Evolutionary conservation across 2,113 vertebrate genomes (phyloP).

Genomic region (Cryptotis parvus): DNA sequence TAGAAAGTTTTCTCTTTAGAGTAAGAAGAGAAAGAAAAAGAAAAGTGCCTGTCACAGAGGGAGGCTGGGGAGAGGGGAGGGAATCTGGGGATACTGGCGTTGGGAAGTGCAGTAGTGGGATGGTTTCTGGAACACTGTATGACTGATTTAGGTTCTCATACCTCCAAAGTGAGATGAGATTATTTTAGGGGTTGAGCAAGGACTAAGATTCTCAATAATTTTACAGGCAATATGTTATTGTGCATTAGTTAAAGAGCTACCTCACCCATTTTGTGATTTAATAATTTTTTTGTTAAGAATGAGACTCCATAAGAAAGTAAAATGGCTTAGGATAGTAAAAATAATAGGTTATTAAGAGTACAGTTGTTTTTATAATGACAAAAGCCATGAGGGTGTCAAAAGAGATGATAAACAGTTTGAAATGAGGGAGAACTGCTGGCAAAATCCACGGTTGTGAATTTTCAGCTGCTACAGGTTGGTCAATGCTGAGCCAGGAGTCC

Average conservation of each 20-base stretch:
- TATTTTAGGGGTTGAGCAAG: neutral
- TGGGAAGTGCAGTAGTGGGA: too few relatives aligned
- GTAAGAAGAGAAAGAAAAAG: too few relatives aligned
- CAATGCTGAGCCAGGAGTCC: neutral
- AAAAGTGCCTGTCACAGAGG: too few relatives aligned
- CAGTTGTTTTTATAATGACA: neutral
- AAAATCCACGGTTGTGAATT: neutral
- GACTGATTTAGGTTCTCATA: too few relatives aligned
- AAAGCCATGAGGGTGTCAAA: conserved; percentile 8
- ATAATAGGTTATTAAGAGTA: neutral
- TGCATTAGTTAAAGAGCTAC: neutral
- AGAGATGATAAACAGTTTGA: neutral
- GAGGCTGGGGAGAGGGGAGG: too few relatives aligned
- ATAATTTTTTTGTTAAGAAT: conserved; percentile 4
- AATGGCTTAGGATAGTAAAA: neutral
- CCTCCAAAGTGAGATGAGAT: neutral
- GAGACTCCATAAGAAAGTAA: neutral
- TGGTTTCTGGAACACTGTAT: too few relatives aligned
- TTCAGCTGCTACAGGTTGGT: neutral
- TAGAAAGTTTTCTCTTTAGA: too few relatives aligned
- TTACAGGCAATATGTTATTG: conserved; percentile 13
- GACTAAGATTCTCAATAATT: neutral
- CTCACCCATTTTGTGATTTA: conserved; percentile 19
- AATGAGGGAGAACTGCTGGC: neutral
- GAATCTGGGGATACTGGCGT: too few relatives aligned